Evolutionary conservation across 2,888 invertebrate species (phyloP), one percentile per base, ranked within the genome.

Genomic region (Marasmarcha lunaedactyla): DNA sequence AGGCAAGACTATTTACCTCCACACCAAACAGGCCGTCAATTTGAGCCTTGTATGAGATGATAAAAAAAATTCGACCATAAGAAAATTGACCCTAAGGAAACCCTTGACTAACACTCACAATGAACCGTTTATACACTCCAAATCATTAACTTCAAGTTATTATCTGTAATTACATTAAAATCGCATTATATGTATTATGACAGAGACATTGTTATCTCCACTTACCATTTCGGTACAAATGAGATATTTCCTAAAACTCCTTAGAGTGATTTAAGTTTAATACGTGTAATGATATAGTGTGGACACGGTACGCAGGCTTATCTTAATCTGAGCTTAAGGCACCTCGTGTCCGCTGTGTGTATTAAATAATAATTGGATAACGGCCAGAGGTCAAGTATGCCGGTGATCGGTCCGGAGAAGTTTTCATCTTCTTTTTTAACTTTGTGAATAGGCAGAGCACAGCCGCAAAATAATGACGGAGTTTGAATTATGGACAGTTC

Each of bases 331-430:
- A 11, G 68, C 69, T 73, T 65, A 71, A 65, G 66, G 68, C 74
- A 61, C 71, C 68, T 64, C 55, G 54, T n/a, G n/a, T 56, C 50
- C 57, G 58, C 69, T 67, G 66, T 65, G 67, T n/a, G 64, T 70
- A 72, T 76, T 73, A 71, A 71, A 70, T 70, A 72, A 70, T 77
- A 77, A 77, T 77, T 76, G 78, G 76, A 76, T 78, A 71, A 71
- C 30, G 30, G 55, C 55, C 63, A 63, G 52, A 58, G 71, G 72
- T 71, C 73, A 76, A 71, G 55, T 63, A 65, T 65, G 11, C 9
- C 54, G 9, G 30, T 3, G 30, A 30, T n/a, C 30, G 30, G 30
- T 30, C 10, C 30, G 10, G 30, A 30, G n/a, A 7, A 7, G 6
- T 30, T 30, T 30, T 30, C 10, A 7, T 30, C 30, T 30, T 30